These are phyloP conservation scores for Acyrthosiphon pisum DNA, from an alignment of 1,140 invertebrate species.

Conservation along the genomic window DNA sequence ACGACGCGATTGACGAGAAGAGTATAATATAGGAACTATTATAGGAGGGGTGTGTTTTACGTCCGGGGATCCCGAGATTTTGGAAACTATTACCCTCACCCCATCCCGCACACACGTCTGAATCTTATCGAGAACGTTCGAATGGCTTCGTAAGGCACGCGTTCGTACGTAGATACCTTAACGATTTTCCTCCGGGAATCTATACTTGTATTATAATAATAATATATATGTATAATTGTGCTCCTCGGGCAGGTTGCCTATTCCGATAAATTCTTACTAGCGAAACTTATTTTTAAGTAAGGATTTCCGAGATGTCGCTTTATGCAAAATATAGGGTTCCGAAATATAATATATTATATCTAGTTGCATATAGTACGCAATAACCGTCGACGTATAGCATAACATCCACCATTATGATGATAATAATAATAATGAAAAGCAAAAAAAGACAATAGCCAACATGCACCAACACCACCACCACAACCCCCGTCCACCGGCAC, in stretches of 20 bases:
- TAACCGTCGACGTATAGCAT: neutral
- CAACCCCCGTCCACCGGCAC: neutral
- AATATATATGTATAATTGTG: neutral
- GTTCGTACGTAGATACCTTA: neutral
- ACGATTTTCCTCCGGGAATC: neutral
- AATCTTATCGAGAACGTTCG: neutral
- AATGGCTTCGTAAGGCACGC: neutral
- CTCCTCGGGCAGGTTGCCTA: neutral
- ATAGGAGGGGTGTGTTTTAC: neutral
- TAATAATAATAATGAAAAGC: slow-evolving; percentile 7
- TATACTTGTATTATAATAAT: neutral
- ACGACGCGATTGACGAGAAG: neutral
- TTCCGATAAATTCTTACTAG: neutral
- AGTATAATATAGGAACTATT: neutral
- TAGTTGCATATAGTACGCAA: neutral
- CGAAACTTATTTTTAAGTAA: neutral
- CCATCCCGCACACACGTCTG: neutral
- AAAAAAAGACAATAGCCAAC: neutral
- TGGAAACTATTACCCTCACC: neutral
- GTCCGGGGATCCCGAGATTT: neutral
- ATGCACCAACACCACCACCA: neutral
- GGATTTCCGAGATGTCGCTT: neutral
- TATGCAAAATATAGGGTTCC: neutral
- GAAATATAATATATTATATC: neutral
- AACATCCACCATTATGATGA: neutral